Base-by-base conservation (phyloP, 2,888 invertebrate genomes). In the Podotricha telesiphe region DNA sequence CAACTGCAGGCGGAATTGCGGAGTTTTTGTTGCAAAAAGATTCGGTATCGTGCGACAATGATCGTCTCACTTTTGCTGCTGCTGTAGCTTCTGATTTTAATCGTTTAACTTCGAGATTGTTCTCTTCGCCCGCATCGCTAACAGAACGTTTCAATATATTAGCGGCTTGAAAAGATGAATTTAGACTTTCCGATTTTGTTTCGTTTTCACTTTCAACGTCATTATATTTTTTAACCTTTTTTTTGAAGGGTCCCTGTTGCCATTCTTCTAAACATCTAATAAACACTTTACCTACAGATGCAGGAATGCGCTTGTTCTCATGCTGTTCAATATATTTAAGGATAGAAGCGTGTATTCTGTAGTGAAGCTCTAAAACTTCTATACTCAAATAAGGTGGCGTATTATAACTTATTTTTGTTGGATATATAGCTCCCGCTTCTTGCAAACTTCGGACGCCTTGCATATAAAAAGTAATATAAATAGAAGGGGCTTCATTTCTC, bases 331-430 rank as follows among this genome's bases (percentile, higher is more conserved):
- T 92, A 84, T 96, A 96, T 87, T 98, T 98, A 6, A 98, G 90
- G 78, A 98, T 96, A n/a, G 97, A 96, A 0, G 97, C 96, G 84
- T 98, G 97, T 67, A 97, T 96, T 79, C 98, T 94, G 81, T 96
- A 96, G 80, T 96, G 96, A 28, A 97, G 93, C 90, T 99, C 99
- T 45, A 99, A 88, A 0, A 98, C 97, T 93, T 99, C 98, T 58
- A 99, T 95, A 15, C 98, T 95, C 58, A 97, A 91, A 82, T 96
- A 95, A 70, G 97, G 96, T 0, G 98, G 97, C 80, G 95, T 95
- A 79, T 95, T 96, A 81, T 98, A 98, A 78, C 95, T 96, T 65
- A 99, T 97, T 93, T 96, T 97, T 53, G 95, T 94, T 0, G 98
- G 98, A 88, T 98, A 98, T 10, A 95, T 94, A 0, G 98, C 98